phyloP scores from a whole-genome alignment of 2,113 vertebrate species.

The Oryzias javanicus region DNA sequence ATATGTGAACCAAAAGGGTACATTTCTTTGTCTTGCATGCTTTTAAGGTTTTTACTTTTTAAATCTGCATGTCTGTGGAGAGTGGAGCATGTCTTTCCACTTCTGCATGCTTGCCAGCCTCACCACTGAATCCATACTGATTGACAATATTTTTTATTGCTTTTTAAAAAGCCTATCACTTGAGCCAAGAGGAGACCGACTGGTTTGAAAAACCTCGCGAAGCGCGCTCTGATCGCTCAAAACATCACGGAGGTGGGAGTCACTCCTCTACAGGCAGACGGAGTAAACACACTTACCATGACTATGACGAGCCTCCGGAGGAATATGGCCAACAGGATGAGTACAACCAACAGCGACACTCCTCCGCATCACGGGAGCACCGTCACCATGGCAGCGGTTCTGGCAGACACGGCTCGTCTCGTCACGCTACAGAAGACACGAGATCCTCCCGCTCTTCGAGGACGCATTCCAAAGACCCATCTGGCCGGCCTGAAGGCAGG shows the following conservation, averaged over 20 bases:
- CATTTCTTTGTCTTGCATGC: slow-evolving; percentile 51
- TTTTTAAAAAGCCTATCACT: slow-evolving; percentile 97
- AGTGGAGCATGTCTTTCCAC: slow-evolving; percentile 65
- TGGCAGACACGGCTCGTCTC: slow-evolving; percentile 85
- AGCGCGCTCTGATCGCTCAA: slow-evolving; percentile 89
- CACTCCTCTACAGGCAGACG: slow-evolving; percentile 91
- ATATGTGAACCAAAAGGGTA: slow-evolving; percentile 64
- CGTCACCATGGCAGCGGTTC: slow-evolving; percentile 87
- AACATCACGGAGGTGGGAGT: slow-evolving; percentile 85
- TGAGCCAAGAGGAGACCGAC: slow-evolving; percentile 99
- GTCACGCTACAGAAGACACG: slow-evolving; percentile 85
- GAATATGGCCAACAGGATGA: slow-evolving; percentile 91
- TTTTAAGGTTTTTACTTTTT: slow-evolving; percentile 19
- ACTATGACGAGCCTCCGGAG: slow-evolving; percentile 93
- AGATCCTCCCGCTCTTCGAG: slow-evolving; percentile 84
- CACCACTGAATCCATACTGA: slow-evolving; percentile 63
- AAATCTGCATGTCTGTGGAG: slow-evolving; percentile 64
- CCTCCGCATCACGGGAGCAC: slow-evolving; percentile 85
- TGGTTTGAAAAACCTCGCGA: slow-evolving; percentile 99
- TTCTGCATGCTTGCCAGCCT: slow-evolving; percentile 62
- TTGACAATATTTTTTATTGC: slow-evolving; percentile 86
- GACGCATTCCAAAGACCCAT: slow-evolving; percentile 84
- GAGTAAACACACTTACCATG: slow-evolving; percentile 90
- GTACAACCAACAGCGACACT: slow-evolving; percentile 82
- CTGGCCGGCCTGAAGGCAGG: slow-evolving; percentile 82